Base-by-base conservation (phyloP, 2,888 invertebrate species). In the Drosophila phalerata region DNA sequence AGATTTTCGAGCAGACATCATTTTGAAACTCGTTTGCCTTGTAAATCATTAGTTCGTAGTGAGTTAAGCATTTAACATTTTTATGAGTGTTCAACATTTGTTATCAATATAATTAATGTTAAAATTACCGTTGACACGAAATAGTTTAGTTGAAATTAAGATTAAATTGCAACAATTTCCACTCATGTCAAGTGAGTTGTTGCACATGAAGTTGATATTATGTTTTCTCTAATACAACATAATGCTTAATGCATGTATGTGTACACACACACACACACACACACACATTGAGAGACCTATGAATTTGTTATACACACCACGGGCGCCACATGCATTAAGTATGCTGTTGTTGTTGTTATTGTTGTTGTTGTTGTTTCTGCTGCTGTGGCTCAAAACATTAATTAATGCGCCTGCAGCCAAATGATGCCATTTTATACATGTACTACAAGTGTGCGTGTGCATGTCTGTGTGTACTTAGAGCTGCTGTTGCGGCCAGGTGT, bases 391-490 rank as follows among this genome's bases (percentile, higher is more conserved):
- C 63, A 81, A 73, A 85, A 87, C 87, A 83, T 85, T 85, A 85
- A 85, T 85, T 85, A 85, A 87, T 85, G 81, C 69, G 83, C 87
- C 85, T 79, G 87, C 85, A 87, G 85, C 81, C 70, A 79, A 87
- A 79, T 81, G 83, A 84, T 82, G 84, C 75, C 78, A 79, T 84
- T 86, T 84, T 75, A 66, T 69, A 62, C 62, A 37, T 22, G 48
- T 47, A 11, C 45, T 30, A 11, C 45, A 45, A 55, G 47, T 65
- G 62, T 51, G 61, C 60, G 51, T 71, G 68, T 55, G 22, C 22
- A 22, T 22, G 22, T 22, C 22, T 62, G 32, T 32, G 55, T 60
- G 67, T 49, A 37, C 15, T 53, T 53, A 30, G 40, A 53, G 40
- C 53, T 42, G 17, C 11, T 37, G 22, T 43, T 34, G 17, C 15